Percentiles rank a stretch among this genome's conserved stretches.
Conservation (phyloP, 2,113 vertebrate genomes). For the Capricornis sumatraensis region DNA sequence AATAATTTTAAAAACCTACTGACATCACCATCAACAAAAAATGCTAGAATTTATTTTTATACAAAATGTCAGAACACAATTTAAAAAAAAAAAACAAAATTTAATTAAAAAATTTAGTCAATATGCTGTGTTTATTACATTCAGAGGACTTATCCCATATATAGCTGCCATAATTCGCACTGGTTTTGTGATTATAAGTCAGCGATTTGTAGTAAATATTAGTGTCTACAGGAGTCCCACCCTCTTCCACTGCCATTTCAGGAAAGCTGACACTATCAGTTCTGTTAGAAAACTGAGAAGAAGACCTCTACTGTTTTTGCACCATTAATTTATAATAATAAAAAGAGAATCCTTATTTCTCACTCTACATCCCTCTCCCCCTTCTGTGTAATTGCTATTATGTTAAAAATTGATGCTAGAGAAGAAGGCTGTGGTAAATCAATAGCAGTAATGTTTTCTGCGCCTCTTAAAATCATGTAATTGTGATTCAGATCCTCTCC, state of each 20-base stretch:
- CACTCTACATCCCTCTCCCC: neutral
- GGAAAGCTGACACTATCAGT: neutral
- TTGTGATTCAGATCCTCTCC: neutral
- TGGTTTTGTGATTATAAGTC: neutral
- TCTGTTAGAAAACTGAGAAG: neutral
- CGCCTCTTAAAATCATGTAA: neutral
- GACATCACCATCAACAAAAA: neutral
- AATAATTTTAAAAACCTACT: neutral
- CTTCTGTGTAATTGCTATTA: neutral
- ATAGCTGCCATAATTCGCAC: neutral
- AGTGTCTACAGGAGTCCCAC: rapidly evolving
- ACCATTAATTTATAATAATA: neutral
- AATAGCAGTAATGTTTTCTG: neutral
- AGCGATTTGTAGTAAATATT: neutral
- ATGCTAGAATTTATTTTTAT: neutral
- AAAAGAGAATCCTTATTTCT: neutral
- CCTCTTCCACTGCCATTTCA: neutral
- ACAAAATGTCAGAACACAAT: neutral
- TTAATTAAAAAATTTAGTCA: neutral
- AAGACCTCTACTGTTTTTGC: neutral
- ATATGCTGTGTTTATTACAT: neutral
- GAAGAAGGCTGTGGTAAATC: neutral
- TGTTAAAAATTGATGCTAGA: neutral
- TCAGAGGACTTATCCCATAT: neutral
- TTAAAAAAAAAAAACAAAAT: neutral